Evolutionary conservation across 1,140 invertebrate genomes (phyloP), one percentile per base, ranked within the genome.

Genomic region (Pinna nobilis): DNA sequence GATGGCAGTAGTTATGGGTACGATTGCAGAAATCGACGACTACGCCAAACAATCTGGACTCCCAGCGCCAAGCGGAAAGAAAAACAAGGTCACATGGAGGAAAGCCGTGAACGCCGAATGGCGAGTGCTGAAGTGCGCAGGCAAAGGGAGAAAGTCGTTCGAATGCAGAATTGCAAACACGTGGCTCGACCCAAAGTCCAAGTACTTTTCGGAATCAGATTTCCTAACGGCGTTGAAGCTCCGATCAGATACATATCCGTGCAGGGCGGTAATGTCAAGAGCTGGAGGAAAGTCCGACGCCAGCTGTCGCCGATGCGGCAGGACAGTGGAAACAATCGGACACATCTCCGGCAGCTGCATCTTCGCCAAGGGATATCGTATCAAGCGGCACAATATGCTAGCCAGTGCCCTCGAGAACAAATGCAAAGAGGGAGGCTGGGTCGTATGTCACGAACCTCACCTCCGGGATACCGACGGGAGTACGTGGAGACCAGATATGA

Each of bases 291-390:
- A 15, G 3, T 2, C 2, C 9, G 61, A 72, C 33, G 61, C 53
- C 5, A 3, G 13, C 23, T 72, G 70, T 41, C 5, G 70, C 15
- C 25, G 35, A 1, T 73, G 70, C 44, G 18, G 41, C 5, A 23
- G 2, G 20, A 28, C 25, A 20, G 4, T 33, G n/a, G 70, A 73
- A 47, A 73, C 71, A 23, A 25, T 74, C 3, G 71, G 71, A 11
- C 71, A 74, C 32, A 74, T 74, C 11, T 67, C 51, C 3, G 63
- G 71, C 25, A 35, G 33, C 2, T 59, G 63, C 50, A 30, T 33
- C 5, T 39, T 35, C 7, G 64, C 59, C 0, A 74, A 74, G 13
- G 44, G 39, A 1, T 74, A 74, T 35, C 1, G 63, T 3, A 74
- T 74, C 7, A 35, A 47, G 5, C 0, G 71, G 32, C 71, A 74